phyloP scores from a whole-genome alignment of 2,113 vertebrate species.

The Nibea albiflora region DNA sequence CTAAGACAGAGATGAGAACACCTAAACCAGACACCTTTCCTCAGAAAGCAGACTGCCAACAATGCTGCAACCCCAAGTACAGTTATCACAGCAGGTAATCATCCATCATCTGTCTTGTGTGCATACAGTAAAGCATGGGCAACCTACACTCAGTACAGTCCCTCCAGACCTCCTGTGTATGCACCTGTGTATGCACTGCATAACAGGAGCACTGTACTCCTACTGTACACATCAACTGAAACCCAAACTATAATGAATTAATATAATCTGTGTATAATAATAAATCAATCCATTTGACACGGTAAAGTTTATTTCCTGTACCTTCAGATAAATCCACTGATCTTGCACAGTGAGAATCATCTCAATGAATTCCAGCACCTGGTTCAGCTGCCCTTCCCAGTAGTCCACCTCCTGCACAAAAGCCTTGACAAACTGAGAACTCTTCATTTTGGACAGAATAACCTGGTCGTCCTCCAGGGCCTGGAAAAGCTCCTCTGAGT shows the following conservation, averaged over 20 bases:
- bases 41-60: too few species aligned
- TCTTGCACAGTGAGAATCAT: slow-evolving; percentile 88
- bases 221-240: too few species aligned
- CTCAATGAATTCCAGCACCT: slow-evolving; percentile 89
- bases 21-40: too few species aligned
- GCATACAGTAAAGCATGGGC: too few species aligned
- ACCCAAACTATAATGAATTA: not conserved
- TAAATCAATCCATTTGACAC: not conserved
- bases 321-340: slow-evolving; percentile 94
- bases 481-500: slow-evolving; percentile 89
- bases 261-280: not conserved
- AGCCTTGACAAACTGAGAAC: slow-evolving; percentile 88
- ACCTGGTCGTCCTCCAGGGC: slow-evolving; percentile 91
- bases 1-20: too few species aligned
- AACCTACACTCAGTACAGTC: too few species aligned
- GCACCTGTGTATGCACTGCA: too few species aligned
- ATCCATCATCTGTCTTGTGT: too few species aligned
- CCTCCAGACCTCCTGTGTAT: too few species aligned
- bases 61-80: too few species aligned
- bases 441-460: slow-evolving; percentile 90
- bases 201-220: too few species aligned
- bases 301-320: slow-evolving; percentile 50
- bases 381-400: slow-evolving; percentile 89
- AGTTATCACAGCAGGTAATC: too few species aligned
- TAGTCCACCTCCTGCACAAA: slow-evolving; percentile 90